phyloP scores from a whole-genome alignment of 2,888 invertebrate genomes.

The Ischnura elegans region DNA sequence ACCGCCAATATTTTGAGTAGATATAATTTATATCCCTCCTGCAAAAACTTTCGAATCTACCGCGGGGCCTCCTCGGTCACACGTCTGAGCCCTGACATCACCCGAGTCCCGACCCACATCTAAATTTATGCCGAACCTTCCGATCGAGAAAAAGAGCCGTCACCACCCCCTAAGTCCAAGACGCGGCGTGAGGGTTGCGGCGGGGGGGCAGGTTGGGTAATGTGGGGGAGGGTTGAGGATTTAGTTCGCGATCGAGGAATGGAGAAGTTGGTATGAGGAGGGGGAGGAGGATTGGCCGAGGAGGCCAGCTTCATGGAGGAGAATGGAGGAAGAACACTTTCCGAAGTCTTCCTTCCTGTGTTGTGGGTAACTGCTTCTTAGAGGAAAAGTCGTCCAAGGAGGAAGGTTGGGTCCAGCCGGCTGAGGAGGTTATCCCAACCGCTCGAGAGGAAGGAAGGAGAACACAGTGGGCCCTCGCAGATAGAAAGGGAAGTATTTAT shows the following conservation, averaged over 20 bases:
- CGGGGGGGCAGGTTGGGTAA: not conserved
- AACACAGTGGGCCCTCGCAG: not conserved
- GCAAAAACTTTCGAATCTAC: not conserved
- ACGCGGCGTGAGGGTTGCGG: not conserved
- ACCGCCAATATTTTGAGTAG: not conserved
- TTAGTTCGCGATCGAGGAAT: too few species aligned
- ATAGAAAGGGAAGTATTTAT: not conserved
- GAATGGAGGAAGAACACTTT: not conserved
- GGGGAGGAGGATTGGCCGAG: not conserved
- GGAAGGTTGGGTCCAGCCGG: not conserved
- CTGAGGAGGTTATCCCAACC: not conserved
- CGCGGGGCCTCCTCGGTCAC: constrained; percentile 25
- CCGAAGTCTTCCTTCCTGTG: not conserved
- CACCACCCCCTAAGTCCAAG: constrained; percentile 6
- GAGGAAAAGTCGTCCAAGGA: not conserved
- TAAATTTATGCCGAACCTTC: constrained; percentile 1
- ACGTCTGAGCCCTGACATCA: constrained; percentile 18
- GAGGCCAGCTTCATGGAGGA: not conserved
- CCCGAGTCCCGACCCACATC: constrained; percentile 9
- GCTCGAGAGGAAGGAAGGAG: not conserved
- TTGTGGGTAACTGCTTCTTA: not conserved
- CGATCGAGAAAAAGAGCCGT: constrained; percentile 22
- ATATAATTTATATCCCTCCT: constrained; percentile 14
- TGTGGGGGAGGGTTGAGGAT: not conserved
- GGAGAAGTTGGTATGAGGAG: not conserved